Evolutionary conservation across 2,797 vertebrate species (phyloP), one percentile per base, ranked within the genome.

Genomic region (Urocyon cinereoargenteus): DNA sequence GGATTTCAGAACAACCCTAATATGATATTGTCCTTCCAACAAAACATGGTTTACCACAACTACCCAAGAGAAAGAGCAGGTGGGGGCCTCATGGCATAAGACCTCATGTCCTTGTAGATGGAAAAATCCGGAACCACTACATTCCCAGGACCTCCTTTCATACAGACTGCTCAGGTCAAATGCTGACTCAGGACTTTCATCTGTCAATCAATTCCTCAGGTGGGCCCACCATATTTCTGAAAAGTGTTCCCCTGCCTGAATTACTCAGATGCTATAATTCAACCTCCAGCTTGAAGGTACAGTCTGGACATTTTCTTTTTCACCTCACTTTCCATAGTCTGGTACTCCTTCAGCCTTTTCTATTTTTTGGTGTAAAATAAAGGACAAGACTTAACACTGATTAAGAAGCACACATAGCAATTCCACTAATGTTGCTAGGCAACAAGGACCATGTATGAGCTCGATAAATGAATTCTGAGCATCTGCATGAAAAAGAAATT

Each of bases 341-440:
- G 51, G 70, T 73, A 59, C 19, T 57, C 40, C 34, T 59, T 53
- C 11, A 36, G 22, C 18, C 6, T 31, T 77, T 81, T 64, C 75
- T 77, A 70, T 51, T 96, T 97, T 97, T 79, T 79, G 12, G 85
- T 96, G 73, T 64, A 84, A 96, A 95, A 91, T 94, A 96, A 96
- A 96, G 94, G 86, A 96, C 64, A 96, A 83, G 93, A 96, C 72
- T 96, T 96, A 64, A 81, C 4, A 88, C 49, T 84, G 88, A 97
- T 96, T 94, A 95, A 81, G 79, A 92, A 92, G 70, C 88, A 89
- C 92, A 95, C 93, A 79, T 11, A 97, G 86, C 88, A 94, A 91
- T 91, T 97, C 86, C 81, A 55, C 57, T 91, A 64, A 92, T 51
- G 96, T 98, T 98, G 96, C 96, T 96, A 96, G 78, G 98, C 91